Evolutionary conservation across 2,113 vertebrate species (phyloP).

Genomic region (Cisticola juncidis): DNA sequence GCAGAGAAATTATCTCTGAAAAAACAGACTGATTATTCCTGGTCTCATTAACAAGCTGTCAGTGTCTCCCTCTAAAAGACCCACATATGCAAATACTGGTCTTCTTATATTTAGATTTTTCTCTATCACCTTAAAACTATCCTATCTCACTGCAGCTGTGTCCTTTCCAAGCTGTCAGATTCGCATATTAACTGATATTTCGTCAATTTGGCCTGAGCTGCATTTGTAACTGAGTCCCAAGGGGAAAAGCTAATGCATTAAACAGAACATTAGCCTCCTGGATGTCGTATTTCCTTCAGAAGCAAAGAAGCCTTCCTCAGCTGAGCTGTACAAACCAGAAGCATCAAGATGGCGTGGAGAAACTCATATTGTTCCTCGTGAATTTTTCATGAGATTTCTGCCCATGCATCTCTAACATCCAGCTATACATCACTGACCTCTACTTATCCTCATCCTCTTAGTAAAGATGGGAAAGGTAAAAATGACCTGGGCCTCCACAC

Average conservation of each 20-base stretch:
- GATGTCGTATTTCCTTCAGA: constrained; percentile 49
- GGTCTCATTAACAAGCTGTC: neutral
- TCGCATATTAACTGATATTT: constrained; percentile 70
- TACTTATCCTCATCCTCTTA: constrained; percentile 64
- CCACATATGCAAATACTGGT: neutral
- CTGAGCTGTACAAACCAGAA: constrained; percentile 5
- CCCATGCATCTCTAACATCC: constrained; percentile 70
- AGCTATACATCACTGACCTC: constrained; percentile 67
- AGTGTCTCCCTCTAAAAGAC: neutral
- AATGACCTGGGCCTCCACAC: constrained; percentile 19
- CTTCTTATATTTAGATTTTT: constrained; percentile 19
- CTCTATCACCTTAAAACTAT: constrained; percentile 15
- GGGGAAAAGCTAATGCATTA: constrained; percentile 58
- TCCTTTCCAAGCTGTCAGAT: constrained; percentile 69
- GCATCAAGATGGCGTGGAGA: neutral
- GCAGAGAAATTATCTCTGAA: neutral
- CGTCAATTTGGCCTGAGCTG: constrained; percentile 70
- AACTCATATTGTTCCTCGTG: constrained; percentile 76
- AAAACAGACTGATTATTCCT: neutral
- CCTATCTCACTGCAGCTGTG: constrained; percentile 63
- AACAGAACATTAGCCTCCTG: constrained; percentile 45
- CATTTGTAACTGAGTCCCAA: constrained; percentile 65
- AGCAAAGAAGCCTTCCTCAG: neutral
- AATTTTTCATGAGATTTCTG: constrained; percentile 93
- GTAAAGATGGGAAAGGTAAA: constrained; percentile 70